Evolutionary conservation across 2,797 vertebrate genomes (phyloP), one percentile per base, ranked within the genome.

Genomic region (Pogonophryne albipinna): DNA sequence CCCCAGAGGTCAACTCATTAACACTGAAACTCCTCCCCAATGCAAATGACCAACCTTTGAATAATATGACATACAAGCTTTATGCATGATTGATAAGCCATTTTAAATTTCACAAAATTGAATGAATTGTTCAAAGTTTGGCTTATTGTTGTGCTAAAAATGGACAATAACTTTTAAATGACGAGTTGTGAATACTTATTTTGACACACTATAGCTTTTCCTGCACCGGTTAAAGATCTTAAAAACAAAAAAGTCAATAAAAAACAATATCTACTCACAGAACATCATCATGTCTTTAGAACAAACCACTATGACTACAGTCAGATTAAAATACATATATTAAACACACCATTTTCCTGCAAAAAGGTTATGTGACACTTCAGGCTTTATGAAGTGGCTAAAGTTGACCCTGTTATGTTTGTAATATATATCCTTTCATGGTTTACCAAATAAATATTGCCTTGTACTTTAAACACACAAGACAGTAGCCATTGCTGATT

Each of bases 1-100:
- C 90, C 93, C 80, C 75, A 2, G 58, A 79, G 93, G 94, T 95
- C 94, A 93, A 81, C 85, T 92, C 91, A 94, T 94, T 93, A 93
- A 90, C 86, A 90, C 90, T 47, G 75, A 87, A 81, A 79, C 87
- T 82, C 83, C 84, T 87, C 75, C 85, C 66, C 5, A 51, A 93
- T 92, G 91, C 91, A 93, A 92, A 93, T 90, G 74, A 60, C 19
- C 79, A 77, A 75, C 77, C 87, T 90, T 86, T 92, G 86, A 92
- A 89, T 87, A 77, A 90, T 87, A 89, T 85, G 76, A 88, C 77
- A 76, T 45, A 68, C 34, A 83, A 16, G 74, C 51, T 78, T 82
- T 74, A 10, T 66, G 60, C 20, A 71, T 86, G 85, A 88, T 72
- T 81, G 15, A 86, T 78, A 62, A n/a, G 23, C 16, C 13, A 27